phyloP scores from a whole-genome alignment of 2,797 vertebrate genomes.

The Pseudomugil gertrudae region DNA sequence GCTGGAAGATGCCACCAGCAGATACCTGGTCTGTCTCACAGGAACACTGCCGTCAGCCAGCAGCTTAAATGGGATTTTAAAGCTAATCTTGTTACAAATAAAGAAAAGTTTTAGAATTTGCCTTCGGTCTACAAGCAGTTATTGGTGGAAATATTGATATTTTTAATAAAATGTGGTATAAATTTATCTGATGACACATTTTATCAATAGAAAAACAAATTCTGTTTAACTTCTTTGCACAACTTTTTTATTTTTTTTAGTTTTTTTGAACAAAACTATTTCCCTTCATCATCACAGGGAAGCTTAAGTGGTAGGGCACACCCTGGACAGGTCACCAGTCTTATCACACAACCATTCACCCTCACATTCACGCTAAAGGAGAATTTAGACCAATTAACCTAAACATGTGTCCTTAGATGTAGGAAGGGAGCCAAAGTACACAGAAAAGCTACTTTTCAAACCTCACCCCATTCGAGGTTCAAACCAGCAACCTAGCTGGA shows the following conservation, averaged over 20 bases:
- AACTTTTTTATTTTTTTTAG: not conserved
- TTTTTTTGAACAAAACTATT: not conserved
- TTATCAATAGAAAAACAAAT: not conserved
- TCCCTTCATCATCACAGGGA: too few relatives aligned
- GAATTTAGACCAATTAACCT: too few relatives aligned
- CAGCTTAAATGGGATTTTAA: conserved; percentile 12
- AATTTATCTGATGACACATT: too few relatives aligned
- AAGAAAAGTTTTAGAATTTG: conserved; percentile 7
- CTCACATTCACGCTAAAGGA: too few relatives aligned
- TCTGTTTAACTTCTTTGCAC: not conserved
- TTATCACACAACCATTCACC: too few relatives aligned
- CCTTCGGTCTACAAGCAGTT: not conserved
- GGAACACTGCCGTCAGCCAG: conserved; percentile 3
- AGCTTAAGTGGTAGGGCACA: too few relatives aligned
- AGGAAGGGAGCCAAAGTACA: too few relatives aligned
- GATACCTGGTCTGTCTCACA: not conserved
- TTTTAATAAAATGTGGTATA: not conserved
- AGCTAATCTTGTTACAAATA: not conserved
- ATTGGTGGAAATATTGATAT: not conserved
- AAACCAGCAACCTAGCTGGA: too few relatives aligned
- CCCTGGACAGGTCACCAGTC: too few relatives aligned
- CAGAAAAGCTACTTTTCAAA: too few relatives aligned
- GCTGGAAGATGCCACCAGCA: not conserved
- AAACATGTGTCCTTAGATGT: too few relatives aligned
- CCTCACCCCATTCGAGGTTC: too few relatives aligned